Evolutionary conservation across 2,888 invertebrate species (phyloP), one percentile per base, ranked within the genome.

Genomic region (Selenia dentaria): DNA sequence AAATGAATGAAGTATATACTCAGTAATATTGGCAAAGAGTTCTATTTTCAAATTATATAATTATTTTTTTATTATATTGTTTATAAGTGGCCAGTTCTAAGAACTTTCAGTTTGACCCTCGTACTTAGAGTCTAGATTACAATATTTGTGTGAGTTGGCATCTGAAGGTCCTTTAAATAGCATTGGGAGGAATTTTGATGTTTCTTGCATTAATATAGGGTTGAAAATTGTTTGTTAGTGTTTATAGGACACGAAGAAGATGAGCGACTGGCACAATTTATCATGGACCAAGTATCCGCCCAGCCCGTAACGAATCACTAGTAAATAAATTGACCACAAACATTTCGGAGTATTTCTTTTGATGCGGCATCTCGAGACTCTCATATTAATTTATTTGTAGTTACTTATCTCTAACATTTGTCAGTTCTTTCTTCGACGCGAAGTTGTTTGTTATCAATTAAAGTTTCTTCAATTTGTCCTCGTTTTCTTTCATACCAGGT

Each of bases 301-400:
- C 88, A 78, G 74, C 68, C 79, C 79, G 76, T 81, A 88, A 86
- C 88, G 79, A 88, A 88, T 88, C 78, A 70, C 80, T 83, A 79
- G 86, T 88, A 87, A 87, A 87, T 85, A 88, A 87, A 87, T 86
- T 84, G 87, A 88, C 85, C 81, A 83, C 80, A 83, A 84, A 79
- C 74, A 79, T 80, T 84, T 82, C 79, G 74, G 72, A 69, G 62
- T 66, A 74, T 82, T 81, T 78, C 80, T 81, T 85, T 83, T 82
- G 77, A 80, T 72, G 72, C 32, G 12, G 33, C 32, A 54, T 73
- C 73, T 54, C 64, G 62, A 64, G 40, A 70, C 69, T 72, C 69
- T 67, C 53, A 73, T 70, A 74, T 77, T 76, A 67, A 79, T 81
- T 79, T 74, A 72, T 74, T 73, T 71, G 64, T 36, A 42, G 60